Evolutionary conservation across 2,888 invertebrate genomes (phyloP).

Genomic region (Agrochola macilenta): DNA sequence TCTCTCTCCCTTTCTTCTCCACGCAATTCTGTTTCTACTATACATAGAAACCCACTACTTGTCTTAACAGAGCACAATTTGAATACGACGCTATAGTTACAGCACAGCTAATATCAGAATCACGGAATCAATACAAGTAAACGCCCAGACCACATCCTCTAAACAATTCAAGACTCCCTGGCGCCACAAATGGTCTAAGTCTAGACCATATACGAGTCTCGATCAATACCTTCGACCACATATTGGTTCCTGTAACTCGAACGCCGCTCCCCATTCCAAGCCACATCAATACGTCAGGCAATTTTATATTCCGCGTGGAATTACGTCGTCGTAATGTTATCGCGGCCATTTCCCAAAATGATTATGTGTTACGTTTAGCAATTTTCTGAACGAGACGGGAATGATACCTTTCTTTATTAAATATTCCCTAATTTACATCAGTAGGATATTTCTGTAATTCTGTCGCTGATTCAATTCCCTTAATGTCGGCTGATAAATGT

Average conservation of each 20-base stretch:
- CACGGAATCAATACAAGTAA: neutral
- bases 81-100: too few species aligned
- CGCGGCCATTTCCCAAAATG: slow-evolving; percentile 19
- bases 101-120: neutral
- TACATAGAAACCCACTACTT: too few species aligned
- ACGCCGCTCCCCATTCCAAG: neutral
- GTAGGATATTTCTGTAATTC: slow-evolving; percentile 30
- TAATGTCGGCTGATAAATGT: slow-evolving; percentile 37
- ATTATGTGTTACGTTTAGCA: slow-evolving; percentile 33
- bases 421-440: slow-evolving; percentile 38
- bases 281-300: neutral
- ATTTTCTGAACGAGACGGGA: slow-evolving; percentile 31
- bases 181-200: slow-evolving; percentile 10
- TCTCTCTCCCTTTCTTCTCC: too few species aligned
- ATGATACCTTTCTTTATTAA: slow-evolving; percentile 50
- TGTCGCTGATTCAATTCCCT: slow-evolving; percentile 49
- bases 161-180: slow-evolving; percentile 29
- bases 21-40: too few species aligned
- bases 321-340: slow-evolving; percentile 15
- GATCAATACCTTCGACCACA: slow-evolving; percentile 43
- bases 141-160: neutral
- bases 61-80: too few species aligned
- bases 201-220: slow-evolving; percentile 20
- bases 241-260: slow-evolving; percentile 13
- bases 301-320: slow-evolving; percentile 21